Percentiles rank a stretch among this genome's conserved stretches.
Evolutionary conservation across 2,797 vertebrate species (phyloP).

Genomic region (Lates japonicus): DNA sequence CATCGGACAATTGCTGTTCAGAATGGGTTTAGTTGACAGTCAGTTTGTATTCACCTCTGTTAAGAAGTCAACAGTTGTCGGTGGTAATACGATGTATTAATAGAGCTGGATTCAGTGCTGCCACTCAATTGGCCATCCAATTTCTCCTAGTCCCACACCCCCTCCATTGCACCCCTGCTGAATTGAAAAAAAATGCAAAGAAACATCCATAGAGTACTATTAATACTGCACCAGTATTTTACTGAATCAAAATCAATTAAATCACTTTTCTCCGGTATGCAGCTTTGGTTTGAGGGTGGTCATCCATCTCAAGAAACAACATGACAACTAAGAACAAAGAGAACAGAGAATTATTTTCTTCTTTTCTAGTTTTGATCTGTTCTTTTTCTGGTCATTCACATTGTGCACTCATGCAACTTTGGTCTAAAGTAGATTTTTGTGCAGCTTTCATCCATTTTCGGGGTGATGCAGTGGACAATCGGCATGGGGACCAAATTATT

Average conservation of each 20-base stretch:
- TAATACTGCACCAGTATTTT: constrained; percentile 29
- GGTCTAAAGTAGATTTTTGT: no score
- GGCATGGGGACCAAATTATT: not conserved
- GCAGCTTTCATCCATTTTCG: constrained; percentile 18
- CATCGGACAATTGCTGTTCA: not conserved
- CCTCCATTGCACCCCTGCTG: not conserved
- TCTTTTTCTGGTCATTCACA: constrained; percentile 22
- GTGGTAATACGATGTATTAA: not conserved
- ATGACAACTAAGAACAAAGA: constrained; percentile 38
- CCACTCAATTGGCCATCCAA: no score
- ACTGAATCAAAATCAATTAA: constrained; percentile 18
- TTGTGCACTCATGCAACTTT: constrained; percentile 3
- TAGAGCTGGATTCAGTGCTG: not conserved
- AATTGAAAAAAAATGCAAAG: not conserved
- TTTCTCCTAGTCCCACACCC: no score
- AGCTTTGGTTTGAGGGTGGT: constrained; percentile 33
- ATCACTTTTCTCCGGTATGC: constrained; percentile 5
- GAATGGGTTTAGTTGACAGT: not conserved
- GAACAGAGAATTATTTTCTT: constrained; percentile 15
- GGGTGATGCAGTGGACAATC: not conserved
- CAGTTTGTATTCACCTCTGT: not conserved
- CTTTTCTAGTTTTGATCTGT: constrained; percentile 18
- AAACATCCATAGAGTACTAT: constrained; percentile 22
- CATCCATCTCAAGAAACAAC: constrained; percentile 27
- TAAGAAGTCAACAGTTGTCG: not conserved